phyloP scores from a whole-genome alignment of 2,888 invertebrate genomes.

The Alentia gelatinosa region DNA sequence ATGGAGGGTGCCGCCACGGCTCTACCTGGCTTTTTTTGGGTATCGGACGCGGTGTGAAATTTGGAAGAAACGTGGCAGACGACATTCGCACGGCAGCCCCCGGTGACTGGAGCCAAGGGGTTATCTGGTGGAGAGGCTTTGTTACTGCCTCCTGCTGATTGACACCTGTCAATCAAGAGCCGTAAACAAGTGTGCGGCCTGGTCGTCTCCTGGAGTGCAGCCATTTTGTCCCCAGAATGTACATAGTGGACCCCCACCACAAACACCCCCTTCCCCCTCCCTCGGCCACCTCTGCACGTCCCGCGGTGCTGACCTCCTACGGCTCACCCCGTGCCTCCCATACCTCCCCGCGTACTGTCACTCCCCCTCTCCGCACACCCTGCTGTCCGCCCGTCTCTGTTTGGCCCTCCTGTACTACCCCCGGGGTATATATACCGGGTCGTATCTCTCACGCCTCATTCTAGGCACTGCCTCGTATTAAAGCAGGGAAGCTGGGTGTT shows the following conservation, averaged over 20 bases:
- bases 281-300: not conserved
- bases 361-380: not conserved
- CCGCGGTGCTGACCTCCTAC: too few relatives aligned
- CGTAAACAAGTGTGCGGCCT: constrained; percentile 14
- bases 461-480: too few relatives aligned
- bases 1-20: too few relatives aligned
- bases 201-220: not conserved
- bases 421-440: not conserved
- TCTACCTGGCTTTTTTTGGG: too few relatives aligned
- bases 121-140: not conserved
- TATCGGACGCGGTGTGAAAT: not conserved
- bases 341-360: too few relatives aligned
- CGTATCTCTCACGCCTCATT: not conserved
- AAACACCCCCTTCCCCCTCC: not conserved
- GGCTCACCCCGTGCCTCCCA: not conserved
- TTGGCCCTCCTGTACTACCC: not conserved
- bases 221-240: constrained; percentile 3
- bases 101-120: not conserved
- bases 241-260: not conserved
- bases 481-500: too few relatives aligned
- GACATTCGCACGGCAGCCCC: not conserved
- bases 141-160: not conserved
- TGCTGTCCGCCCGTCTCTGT: not conserved
- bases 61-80: not conserved
- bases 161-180: constrained; percentile 33